These are phyloP conservation scores for Leptopterna dolabrata DNA, from an alignment of 2,888 invertebrate genomes.

Conservation along the genomic window DNA sequence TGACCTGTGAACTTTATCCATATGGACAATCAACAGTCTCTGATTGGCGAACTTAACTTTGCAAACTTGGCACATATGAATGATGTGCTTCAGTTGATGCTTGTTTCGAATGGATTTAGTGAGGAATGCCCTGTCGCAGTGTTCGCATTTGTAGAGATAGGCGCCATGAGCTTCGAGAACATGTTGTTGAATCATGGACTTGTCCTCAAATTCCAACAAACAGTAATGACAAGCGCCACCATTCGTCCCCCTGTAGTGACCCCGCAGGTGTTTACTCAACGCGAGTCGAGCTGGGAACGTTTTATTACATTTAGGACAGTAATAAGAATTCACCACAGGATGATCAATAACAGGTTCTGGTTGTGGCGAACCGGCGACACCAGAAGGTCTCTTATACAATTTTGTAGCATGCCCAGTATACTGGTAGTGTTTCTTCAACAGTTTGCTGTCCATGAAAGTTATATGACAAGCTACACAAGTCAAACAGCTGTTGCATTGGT, in stretches of 20 bases:
- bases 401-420: conserved; percentile 58
- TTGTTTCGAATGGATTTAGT: conserved; percentile 51
- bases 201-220: conserved; percentile 57
- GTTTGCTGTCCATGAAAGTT: conserved; percentile 55
- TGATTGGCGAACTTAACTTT: conserved; percentile 53
- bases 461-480: conserved; percentile 58
- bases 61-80: conserved; percentile 51
- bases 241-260: conserved; percentile 57
- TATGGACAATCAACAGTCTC: conserved; percentile 49
- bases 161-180: conserved; percentile 57
- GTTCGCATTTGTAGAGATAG: conserved; percentile 56
- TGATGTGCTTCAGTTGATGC: conserved; percentile 56
- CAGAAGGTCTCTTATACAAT: neutral
- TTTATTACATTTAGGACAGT: conserved; percentile 57
- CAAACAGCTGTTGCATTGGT: conserved; percentile 54
- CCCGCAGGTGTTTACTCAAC: conserved; percentile 55
- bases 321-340: conserved; percentile 25
- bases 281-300: conserved; percentile 52
- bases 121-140: conserved; percentile 57
- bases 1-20: conserved; percentile 55
- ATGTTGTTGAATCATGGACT: conserved; percentile 56
- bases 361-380: neutral
- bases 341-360: neutral
- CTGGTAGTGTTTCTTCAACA: conserved; percentile 57
- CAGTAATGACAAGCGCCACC: conserved; percentile 58